phyloP scores from a whole-genome alignment of 2,888 invertebrate genomes.

The Automeris io region DNA sequence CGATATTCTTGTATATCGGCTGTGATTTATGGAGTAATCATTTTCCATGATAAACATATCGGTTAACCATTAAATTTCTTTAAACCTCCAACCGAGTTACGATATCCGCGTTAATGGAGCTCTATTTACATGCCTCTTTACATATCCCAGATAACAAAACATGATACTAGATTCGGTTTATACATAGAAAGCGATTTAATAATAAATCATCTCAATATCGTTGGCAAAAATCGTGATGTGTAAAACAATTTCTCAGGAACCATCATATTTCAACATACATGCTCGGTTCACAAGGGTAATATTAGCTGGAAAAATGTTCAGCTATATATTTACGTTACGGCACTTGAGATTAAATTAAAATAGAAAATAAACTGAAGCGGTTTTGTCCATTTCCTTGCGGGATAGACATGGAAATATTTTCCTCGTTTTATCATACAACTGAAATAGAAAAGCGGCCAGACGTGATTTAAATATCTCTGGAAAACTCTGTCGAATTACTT shows the following conservation, averaged over 20 bases:
- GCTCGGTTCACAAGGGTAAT: conserved; percentile 63
- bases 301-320: conserved; percentile 58
- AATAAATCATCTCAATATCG: not conserved
- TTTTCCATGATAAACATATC: too few relatives aligned
- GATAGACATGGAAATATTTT: not conserved
- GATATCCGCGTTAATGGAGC: too few relatives aligned
- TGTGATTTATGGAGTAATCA: too few relatives aligned
- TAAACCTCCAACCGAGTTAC: too few relatives aligned
- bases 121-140: too few relatives aligned
- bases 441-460: too few relatives aligned
- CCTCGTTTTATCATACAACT: not conserved
- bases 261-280: conserved; percentile 62
- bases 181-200: not conserved
- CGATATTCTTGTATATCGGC: too few relatives aligned
- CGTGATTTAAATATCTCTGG: too few relatives aligned
- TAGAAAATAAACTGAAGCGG: not conserved
- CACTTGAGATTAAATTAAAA: conserved; percentile 8
- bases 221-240: conserved; percentile 2
- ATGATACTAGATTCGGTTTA: too few relatives aligned
- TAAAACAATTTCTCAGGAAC: conserved; percentile 18
- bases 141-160: too few relatives aligned
- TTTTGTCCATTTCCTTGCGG: not conserved
- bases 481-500: too few relatives aligned
- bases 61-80: too few relatives aligned
- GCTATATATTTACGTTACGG: conserved; percentile 7